Base-by-base conservation (phyloP, 2,888 invertebrate genomes). In the Pedicia rivosa region DNA sequence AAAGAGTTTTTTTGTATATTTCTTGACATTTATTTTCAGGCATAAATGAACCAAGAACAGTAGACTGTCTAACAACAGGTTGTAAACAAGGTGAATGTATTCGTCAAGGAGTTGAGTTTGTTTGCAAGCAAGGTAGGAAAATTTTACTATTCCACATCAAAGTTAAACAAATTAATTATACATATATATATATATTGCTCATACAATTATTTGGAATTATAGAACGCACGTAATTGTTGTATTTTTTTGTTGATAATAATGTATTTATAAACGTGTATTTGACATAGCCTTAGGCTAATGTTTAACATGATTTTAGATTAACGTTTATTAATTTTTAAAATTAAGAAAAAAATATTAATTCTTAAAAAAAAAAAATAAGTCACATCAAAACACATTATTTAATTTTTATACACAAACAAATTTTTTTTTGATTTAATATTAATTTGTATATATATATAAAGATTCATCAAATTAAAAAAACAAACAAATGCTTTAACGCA, bases 11-110 rank as follows among this genome's bases (percentile, higher is more conserved):
- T 19, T 37, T 35, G 3, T 3, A 19, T 34, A 26, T 9, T 9
- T 35, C 3, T 41, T 19, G 7, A 13, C 7, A 35, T 29, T 19
- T 20, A 12, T 10, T 12, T 17, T 34, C 49, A 74, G 74, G 75
- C 64, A 62, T 67, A 22, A 58, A 64, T 43, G 70, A 72, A 52
- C 63, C 66, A 40, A 68, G 67, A 45, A 62, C 70, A 25, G 68
- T 75, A 32, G 87, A 88, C 55, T 88, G 90, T 59, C 71, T 87
- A 48, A 80, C 80, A 2, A 72, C 74, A 42, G 87, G 87, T 44
- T 90, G 90, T 63, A 79, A 81, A 46, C 71, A 74, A 50, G 83
- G 82, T 44, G 79, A 82, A 58, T 90, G 87, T 63, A 74, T 87
- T 45, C 74, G 82, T 47, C 80, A 84, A 59, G 78, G 82, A 44